phyloP scores from a whole-genome alignment of 2,888 invertebrate species.

The Habrosyne pyritoides region DNA sequence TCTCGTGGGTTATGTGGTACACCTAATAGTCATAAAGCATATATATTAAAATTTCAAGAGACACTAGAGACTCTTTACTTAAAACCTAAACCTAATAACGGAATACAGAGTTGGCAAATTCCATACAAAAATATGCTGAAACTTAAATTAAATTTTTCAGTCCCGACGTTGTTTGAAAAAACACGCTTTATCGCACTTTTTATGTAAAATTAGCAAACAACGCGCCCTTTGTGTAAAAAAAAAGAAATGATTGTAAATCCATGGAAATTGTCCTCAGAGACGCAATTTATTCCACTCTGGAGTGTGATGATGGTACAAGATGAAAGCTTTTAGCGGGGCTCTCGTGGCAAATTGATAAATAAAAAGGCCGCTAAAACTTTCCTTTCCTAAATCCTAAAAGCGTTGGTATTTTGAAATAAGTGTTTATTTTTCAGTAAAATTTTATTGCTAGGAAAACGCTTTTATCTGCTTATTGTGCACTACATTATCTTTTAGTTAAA shows the following conservation, averaged over 20 bases:
- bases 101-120: slow-evolving; percentile 18
- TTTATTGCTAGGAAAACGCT: no score
- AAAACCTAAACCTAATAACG: neutral
- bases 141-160: slow-evolving; percentile 24
- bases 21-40: no score
- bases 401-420: no score
- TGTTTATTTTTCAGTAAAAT: no score
- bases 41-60: no score
- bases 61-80: neutral
- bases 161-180: slow-evolving; percentile 21
- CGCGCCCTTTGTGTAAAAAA: slow-evolving; percentile 33
- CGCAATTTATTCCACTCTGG: slow-evolving; percentile 45
- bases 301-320: slow-evolving; percentile 19
- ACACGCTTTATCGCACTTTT: slow-evolving; percentile 27
- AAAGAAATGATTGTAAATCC: slow-evolving; percentile 49
- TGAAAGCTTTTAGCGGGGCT: slow-evolving; percentile 13
- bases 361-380: no score
- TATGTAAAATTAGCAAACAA: slow-evolving; percentile 44
- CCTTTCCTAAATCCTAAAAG: no score
- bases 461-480: no score
- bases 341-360: neutral
- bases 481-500: no score
- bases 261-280: slow-evolving; percentile 42
- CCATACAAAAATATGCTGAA: slow-evolving; percentile 23
- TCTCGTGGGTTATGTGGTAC: no score